These are phyloP conservation scores for Rhagoletis pomonella DNA, from an alignment of 1,140 invertebrate genomes.

Conservation along the genomic window DNA sequence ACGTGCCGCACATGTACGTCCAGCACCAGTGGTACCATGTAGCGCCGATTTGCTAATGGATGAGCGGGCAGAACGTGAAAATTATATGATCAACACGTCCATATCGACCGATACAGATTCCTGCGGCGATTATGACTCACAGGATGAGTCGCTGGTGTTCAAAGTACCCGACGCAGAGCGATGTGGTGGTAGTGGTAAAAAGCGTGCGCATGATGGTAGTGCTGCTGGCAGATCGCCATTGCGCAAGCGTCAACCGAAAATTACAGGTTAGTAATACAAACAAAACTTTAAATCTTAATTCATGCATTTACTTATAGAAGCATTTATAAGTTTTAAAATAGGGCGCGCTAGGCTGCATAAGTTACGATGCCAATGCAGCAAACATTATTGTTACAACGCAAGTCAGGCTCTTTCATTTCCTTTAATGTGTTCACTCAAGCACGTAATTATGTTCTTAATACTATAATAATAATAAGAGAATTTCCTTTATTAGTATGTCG, in stretches of 20 bases:
- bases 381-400: too few species aligned
- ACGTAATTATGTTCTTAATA: slow-evolving; percentile 18
- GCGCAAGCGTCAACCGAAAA: slow-evolving; percentile 72
- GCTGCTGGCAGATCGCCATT: slow-evolving; percentile 55
- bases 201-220: slow-evolving; percentile 37
- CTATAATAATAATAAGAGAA: neutral
- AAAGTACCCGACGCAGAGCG: slow-evolving; percentile 57
- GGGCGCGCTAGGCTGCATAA: too few species aligned
- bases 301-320: too few species aligned
- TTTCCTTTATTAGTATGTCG: neutral
- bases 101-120: slow-evolving; percentile 66
- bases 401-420: neutral
- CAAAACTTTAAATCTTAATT: neutral
- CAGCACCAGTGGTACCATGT: slow-evolving; percentile 13
- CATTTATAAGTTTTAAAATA: too few species aligned
- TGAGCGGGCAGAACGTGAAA: slow-evolving; percentile 70
- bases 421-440: neutral
- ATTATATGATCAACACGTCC: slow-evolving; percentile 59
- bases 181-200: slow-evolving; percentile 9
- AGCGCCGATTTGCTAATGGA: slow-evolving; percentile 63
- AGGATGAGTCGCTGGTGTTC: slow-evolving; percentile 60
- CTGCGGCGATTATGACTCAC: slow-evolving; percentile 67
- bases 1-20: slow-evolving; percentile 70
- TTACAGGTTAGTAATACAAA: slow-evolving; percentile 69
- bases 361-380: too few species aligned